Conservation (phyloP, 2,113 vertebrate genomes). For the Erythrolamprus reginae region DNA sequence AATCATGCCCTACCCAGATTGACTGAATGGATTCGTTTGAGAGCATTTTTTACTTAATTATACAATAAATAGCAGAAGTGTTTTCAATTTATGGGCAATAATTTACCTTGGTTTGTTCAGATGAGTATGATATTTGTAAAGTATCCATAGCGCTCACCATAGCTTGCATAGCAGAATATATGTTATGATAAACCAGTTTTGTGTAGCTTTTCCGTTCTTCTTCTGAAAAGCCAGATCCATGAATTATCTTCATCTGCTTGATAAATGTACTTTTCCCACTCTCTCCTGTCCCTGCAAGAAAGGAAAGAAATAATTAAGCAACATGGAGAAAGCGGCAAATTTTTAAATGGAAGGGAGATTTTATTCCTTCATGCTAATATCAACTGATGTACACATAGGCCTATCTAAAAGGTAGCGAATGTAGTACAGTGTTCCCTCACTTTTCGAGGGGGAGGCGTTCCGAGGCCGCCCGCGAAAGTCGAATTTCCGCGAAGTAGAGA, state of each 20-base stretch:
- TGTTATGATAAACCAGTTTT: slow-evolving; percentile 86
- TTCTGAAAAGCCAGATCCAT: slow-evolving; percentile 83
- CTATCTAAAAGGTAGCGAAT: background rate
- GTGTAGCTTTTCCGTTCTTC: slow-evolving; percentile 83
- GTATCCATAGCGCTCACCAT: slow-evolving; percentile 84
- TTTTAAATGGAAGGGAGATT: background rate
- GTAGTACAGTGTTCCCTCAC: too few relatives aligned
- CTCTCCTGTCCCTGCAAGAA: slow-evolving; percentile 80
- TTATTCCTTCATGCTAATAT: background rate
- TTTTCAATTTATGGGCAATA: background rate
- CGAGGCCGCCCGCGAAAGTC: too few relatives aligned
- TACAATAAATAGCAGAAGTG: background rate
- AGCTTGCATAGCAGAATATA: slow-evolving; percentile 82
- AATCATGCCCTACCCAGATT: background rate
- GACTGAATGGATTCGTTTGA: background rate
- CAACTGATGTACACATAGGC: background rate
- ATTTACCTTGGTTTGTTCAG: slow-evolving; percentile 76
- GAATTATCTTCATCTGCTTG: slow-evolving; percentile 93
- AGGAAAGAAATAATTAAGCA: background rate
- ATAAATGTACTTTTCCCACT: slow-evolving; percentile 91
- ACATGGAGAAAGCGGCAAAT: background rate
- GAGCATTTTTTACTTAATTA: background rate
- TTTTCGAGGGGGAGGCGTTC: too few relatives aligned
- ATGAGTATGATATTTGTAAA: slow-evolving; percentile 70
- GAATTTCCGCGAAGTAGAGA: too few relatives aligned